A percentile compares a stretch with the other conserved stretches of the same genome.
Evolutionary conservation across 2,888 invertebrate genomes (phyloP).

Genomic region (Spatulosminthurus flaviceps): DNA sequence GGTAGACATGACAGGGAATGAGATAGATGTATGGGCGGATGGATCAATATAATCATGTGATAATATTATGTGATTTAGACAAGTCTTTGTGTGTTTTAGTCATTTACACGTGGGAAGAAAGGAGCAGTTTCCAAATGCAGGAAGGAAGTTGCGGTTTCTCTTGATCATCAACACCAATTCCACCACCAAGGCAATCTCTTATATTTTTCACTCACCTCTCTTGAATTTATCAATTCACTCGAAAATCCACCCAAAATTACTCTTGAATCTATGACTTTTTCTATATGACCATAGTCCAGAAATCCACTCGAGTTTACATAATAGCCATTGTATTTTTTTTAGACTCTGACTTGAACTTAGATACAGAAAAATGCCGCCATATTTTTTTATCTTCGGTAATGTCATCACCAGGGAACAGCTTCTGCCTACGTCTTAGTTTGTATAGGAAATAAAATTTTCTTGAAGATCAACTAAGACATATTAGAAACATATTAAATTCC

Average conservation of each 20-base stretch:
- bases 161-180: slow-evolving; percentile 24
- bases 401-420: too few species aligned
- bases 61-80: slow-evolving; percentile 35
- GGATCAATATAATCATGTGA: slow-evolving; percentile 24
- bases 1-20: too few species aligned
- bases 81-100: slow-evolving; percentile 37
- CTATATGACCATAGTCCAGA: not conserved
- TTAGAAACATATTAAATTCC: too few species aligned
- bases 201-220: not conserved
- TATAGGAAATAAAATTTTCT: too few species aligned
- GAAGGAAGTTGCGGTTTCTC: slow-evolving; percentile 43
- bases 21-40: not conserved
- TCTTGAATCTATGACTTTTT: not conserved
- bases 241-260: not conserved
- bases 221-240: slow-evolving; percentile 1
- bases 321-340: too few species aligned
- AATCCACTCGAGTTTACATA: too few species aligned
- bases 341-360: too few species aligned
- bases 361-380: too few species aligned
- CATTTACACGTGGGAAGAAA: slow-evolving; percentile 44
- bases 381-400: too few species aligned
- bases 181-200: not conserved
- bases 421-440: too few species aligned
- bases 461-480: too few species aligned
- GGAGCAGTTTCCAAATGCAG: slow-evolving; percentile 12